Evolutionary conservation across 1,140 invertebrate species (phyloP).

Genomic region (Andricus grossulariae): DNA sequence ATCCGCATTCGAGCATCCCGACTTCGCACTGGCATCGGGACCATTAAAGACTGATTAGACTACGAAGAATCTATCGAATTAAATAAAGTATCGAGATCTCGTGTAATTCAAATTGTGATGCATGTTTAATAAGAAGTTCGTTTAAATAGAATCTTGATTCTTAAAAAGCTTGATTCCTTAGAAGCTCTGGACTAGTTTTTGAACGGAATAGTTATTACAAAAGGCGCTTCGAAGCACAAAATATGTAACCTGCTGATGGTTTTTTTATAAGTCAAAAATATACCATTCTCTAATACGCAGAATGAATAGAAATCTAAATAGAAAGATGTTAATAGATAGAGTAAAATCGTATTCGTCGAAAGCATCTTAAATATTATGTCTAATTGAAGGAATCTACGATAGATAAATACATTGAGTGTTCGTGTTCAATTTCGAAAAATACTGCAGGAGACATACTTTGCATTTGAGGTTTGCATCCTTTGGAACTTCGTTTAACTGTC

Average conservation of each 20-base stretch:
- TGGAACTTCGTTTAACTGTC: conserved; percentile 38
- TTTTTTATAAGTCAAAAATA: too few relatives aligned
- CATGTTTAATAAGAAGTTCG: conserved; percentile 25
- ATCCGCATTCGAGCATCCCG: conserved; percentile 12
- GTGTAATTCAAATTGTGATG: conserved; percentile 31
- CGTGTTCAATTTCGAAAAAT: background rate
- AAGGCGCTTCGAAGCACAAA: too few relatives aligned
- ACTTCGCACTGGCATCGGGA: background rate
- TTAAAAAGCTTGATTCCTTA: conserved; percentile 33
- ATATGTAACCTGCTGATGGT: too few relatives aligned
- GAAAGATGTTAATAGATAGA: background rate
- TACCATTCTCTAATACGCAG: too few relatives aligned
- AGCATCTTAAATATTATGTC: conserved; percentile 15
- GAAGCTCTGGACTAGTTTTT: too few relatives aligned
- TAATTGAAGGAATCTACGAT: background rate
- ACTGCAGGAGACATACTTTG: conserved; percentile 9
- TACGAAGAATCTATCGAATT: conserved; percentile 2
- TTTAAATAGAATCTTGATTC: conserved; percentile 22
- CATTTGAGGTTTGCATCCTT: conserved; percentile 14
- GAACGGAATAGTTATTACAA: too few relatives aligned
- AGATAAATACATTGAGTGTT: background rate
- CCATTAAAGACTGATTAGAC: background rate
- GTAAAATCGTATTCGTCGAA: background rate
- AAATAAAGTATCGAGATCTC: background rate
- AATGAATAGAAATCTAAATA: background rate